phyloP scores from a whole-genome alignment of 2,797 vertebrate genomes.

The Mus caroli region DNA sequence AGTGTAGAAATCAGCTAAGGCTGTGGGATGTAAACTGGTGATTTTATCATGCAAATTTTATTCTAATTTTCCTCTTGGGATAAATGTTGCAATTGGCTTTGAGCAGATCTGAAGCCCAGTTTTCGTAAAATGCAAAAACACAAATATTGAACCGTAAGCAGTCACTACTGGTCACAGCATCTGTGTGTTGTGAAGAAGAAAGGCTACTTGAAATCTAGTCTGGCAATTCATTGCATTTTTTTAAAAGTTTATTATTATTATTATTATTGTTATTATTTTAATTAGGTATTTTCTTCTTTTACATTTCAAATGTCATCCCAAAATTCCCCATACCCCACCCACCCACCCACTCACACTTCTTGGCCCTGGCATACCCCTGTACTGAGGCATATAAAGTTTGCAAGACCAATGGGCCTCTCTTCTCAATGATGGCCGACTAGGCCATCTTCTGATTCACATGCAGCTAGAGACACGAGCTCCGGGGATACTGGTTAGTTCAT shows the following conservation, averaged over 20 bases:
- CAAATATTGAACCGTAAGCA: slow-evolving; percentile 55
- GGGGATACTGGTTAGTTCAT: too few species aligned
- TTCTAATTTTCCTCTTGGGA: slow-evolving; percentile 65
- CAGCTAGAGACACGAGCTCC: too few species aligned
- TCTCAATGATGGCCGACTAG: too few species aligned
- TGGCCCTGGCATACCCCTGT: too few species aligned
- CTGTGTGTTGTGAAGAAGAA: slow-evolving; percentile 21
- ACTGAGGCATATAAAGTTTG: too few species aligned
- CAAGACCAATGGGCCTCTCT: too few species aligned
- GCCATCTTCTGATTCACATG: too few species aligned
- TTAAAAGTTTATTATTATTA: background rate
- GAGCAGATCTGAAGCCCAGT: slow-evolving; percentile 30
- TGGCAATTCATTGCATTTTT: slow-evolving; percentile 21
- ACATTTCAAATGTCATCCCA: too few species aligned
- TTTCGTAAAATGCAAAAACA: slow-evolving; percentile 50
- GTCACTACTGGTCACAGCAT: background rate
- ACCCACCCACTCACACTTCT: too few species aligned
- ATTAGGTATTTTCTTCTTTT: too few species aligned
- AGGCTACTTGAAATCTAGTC: background rate
- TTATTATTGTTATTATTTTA: too few species aligned
- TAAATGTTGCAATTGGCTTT: slow-evolving; percentile 44
- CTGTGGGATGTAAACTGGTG: slow-evolving; percentile 59
- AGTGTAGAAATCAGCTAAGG: slow-evolving; percentile 48
- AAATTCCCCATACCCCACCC: too few species aligned
- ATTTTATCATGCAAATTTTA: slow-evolving; percentile 62